Evolutionary conservation across 2,888 invertebrate species (phyloP), one percentile per base, ranked within the genome.

Genomic region (Panorpa germanica): DNA sequence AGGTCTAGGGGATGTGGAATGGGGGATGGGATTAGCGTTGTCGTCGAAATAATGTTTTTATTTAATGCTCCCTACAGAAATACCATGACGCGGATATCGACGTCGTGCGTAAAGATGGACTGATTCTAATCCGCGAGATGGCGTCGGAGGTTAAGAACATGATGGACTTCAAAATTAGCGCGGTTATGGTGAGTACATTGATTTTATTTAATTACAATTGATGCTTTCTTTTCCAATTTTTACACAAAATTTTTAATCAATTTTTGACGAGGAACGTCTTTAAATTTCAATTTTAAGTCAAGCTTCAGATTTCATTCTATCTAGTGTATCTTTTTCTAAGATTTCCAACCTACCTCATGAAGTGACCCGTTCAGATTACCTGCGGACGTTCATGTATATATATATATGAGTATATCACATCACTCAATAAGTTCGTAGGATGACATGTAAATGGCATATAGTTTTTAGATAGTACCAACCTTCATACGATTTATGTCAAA

Each of bases 111-210:
- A 82, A 83, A 50, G 88, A 90, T 47, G 83, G 88, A 6, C 61
- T 82, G 37, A 63, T 83, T 37, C 61, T 90, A 41, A 75, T 88
- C 34, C 67, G 82, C 27, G 85, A 90, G 53, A 74, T 86, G 63
- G 82, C 83, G 8, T 69, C 71, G 1, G 86, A 90, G 56, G 83
- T 91, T 31, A 83, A 86, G 55, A 83, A 82, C 52, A 82, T 88
- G 68, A 78, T 86, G 76, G 83, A 85, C 50, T 82, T 85, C 57
- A 85, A 86, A 58, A 81, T 77, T 56, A 80, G 81, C 50, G 81
- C 86, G 17, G 83, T 88, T 32, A 78, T 82, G 80, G 88, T 86
- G 55, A 72, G 70, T 62, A 16, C 19, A 13, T 24, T 7, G 13
- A n/a, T 10, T 25, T 11, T 20, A 15, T 10, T 14, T 15, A 16